Evolutionary conservation across 2,888 invertebrate species (phyloP).

Genomic region (Netelia inedita): DNA sequence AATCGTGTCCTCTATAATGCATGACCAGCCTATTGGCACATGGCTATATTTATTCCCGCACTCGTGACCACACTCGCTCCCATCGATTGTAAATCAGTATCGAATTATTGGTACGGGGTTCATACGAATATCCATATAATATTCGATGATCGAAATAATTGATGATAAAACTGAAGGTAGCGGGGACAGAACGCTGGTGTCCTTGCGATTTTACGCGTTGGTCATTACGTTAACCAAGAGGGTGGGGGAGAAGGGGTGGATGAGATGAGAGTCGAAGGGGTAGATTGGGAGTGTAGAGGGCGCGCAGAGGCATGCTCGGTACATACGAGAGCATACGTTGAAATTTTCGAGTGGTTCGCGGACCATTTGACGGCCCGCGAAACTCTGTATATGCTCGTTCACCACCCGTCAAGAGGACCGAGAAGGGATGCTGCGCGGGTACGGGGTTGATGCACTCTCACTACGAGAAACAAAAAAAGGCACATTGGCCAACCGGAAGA

Average conservation of each 20-base stretch:
- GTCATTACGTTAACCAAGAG: conserved; percentile 1
- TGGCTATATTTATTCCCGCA: background rate
- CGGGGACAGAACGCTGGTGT: background rate
- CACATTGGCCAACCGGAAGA: no score
- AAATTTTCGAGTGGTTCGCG: conserved; percentile 50
- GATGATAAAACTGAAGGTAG: conserved; percentile 47
- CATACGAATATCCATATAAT: no score
- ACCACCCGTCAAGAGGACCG: conserved; percentile 21
- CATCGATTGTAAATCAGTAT: conserved; percentile 18
- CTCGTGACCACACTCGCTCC: background rate
- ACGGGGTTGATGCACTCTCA: conserved; percentile 51
- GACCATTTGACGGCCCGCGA: conserved; percentile 31
- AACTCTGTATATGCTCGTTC: background rate
- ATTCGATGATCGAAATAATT: conserved; percentile 54
- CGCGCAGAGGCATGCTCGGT: background rate
- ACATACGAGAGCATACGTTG: conserved; percentile 15
- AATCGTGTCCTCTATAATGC: background rate
- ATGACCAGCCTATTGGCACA: background rate
- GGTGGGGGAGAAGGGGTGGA: background rate
- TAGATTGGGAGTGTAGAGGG: background rate
- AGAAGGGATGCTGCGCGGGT: no score
- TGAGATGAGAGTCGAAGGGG: background rate
- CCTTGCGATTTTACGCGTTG: conserved; percentile 14
- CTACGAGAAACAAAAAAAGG: conserved; percentile 7
- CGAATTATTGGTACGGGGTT: conserved; percentile 30